These are phyloP conservation scores for Solea senegalensis DNA, from an alignment of 2,113 vertebrate genomes.

Conservation along the genomic window DNA sequence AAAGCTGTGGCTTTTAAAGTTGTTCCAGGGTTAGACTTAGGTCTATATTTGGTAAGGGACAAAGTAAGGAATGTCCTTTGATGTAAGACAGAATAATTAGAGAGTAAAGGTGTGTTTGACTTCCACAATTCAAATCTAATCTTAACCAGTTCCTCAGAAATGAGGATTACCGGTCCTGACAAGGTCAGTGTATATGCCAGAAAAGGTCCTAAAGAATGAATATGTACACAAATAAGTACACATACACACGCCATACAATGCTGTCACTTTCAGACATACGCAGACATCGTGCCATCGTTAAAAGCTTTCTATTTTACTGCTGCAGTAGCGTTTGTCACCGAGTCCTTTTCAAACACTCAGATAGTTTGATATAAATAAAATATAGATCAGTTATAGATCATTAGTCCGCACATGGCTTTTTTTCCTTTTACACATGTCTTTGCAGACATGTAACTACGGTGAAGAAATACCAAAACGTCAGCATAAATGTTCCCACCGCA, in stretches of 20 bases:
- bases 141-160: too few species aligned
- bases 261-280: background rate
- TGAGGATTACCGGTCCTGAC: too few species aligned
- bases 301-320: background rate
- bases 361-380: background rate
- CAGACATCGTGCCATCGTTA: background rate
- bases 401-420: conserved; percentile 11
- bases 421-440: conserved; percentile 36
- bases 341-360: too few species aligned
- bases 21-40: too few species aligned
- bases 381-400: conserved; percentile 21
- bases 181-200: too few species aligned
- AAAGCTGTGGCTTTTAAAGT: too few species aligned
- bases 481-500: conserved; percentile 54
- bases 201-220: too few species aligned
- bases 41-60: too few species aligned
- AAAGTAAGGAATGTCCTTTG: too few species aligned
- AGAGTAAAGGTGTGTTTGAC: too few species aligned
- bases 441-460: conserved; percentile 34
- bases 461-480: conserved; percentile 44
- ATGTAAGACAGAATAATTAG: too few species aligned
- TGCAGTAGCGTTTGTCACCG: background rate
- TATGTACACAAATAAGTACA: background rate
- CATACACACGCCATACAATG: background rate
- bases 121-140: too few species aligned